phyloP scores from a whole-genome alignment of 2,797 vertebrate species.

The Glossophaga mutica region DNA sequence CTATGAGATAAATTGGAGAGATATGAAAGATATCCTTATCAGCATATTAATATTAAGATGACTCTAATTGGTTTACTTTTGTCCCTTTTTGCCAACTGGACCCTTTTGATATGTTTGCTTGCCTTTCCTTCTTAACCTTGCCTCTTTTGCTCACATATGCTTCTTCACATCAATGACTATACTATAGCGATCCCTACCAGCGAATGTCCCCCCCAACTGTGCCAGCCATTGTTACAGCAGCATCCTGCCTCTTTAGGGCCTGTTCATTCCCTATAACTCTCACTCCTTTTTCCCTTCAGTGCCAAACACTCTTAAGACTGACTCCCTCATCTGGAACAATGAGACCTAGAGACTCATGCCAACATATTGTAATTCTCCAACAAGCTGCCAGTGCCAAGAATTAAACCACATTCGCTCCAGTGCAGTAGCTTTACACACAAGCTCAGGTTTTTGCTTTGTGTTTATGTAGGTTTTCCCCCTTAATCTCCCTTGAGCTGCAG shows the following conservation, averaged over 20 bases:
- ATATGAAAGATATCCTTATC: background rate
- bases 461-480: background rate
- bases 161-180: slow-evolving; percentile 65
- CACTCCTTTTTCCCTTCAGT: slow-evolving; percentile 51
- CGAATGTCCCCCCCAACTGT: slow-evolving; percentile 63
- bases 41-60: background rate
- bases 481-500: slow-evolving; percentile 51
- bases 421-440: slow-evolving; percentile 35
- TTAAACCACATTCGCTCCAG: slow-evolving; percentile 55
- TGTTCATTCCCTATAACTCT: slow-evolving; percentile 52
- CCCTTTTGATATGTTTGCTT: slow-evolving; percentile 48
- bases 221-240: slow-evolving; percentile 76
- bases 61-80: slow-evolving; percentile 12
- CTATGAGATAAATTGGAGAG: background rate
- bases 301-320: slow-evolving; percentile 77
- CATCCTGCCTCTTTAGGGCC: slow-evolving; percentile 62
- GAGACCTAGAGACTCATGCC: slow-evolving; percentile 72
- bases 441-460: slow-evolving; percentile 40
- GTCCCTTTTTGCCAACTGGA: slow-evolving; percentile 39
- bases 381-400: slow-evolving; percentile 56
- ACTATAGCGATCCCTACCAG: slow-evolving; percentile 65
- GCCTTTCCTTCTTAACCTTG: slow-evolving; percentile 56
- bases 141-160: slow-evolving; percentile 72
- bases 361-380: slow-evolving; percentile 75
- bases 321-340: slow-evolving; percentile 79